Percentiles rank a stretch among this genome's conserved stretches.
phyloP scores from a whole-genome alignment of 2,888 invertebrate species.

The Cataglyphis rosenhaueri region DNA sequence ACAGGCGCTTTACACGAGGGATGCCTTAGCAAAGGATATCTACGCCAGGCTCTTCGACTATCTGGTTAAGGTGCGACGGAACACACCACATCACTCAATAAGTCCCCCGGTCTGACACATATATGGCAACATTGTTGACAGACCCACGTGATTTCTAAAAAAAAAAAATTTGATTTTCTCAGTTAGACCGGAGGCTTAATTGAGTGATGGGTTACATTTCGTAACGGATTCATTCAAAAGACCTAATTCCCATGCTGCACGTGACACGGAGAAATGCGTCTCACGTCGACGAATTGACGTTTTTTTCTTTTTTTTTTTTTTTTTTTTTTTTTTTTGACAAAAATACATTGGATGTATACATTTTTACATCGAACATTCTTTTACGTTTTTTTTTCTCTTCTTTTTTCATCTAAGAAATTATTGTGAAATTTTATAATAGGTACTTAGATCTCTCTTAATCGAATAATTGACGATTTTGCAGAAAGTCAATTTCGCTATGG shows the following conservation, averaged over 20 bases:
- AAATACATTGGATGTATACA: neutral
- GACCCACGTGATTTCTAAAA: no score
- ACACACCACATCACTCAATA: no score
- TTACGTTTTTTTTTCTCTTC: neutral
- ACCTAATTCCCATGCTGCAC: no score
- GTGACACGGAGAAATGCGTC: neutral
- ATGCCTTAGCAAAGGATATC: conserved; percentile 89
- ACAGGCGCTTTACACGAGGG: conserved; percentile 88
- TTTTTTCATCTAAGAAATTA: neutral
- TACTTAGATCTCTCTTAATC: neutral
- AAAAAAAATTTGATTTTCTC: no score
- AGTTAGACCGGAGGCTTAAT: no score
- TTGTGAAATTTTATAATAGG: neutral
- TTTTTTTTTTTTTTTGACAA: neutral
- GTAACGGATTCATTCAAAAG: neutral
- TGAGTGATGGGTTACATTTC: neutral
- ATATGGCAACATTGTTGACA: no score
- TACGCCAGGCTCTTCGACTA: conserved; percentile 89
- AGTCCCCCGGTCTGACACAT: no score
- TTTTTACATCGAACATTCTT: neutral
- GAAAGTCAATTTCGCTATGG: conserved; percentile 89
- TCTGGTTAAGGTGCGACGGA: conserved; percentile 86
- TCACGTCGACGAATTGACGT: neutral
- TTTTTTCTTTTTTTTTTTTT: no score
- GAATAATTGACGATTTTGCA: conserved; percentile 78